A percentile compares a stretch with the other conserved stretches of the same genome.
Conservation (phyloP, 2,113 vertebrate species). For the Crotalus tigris region DNA sequence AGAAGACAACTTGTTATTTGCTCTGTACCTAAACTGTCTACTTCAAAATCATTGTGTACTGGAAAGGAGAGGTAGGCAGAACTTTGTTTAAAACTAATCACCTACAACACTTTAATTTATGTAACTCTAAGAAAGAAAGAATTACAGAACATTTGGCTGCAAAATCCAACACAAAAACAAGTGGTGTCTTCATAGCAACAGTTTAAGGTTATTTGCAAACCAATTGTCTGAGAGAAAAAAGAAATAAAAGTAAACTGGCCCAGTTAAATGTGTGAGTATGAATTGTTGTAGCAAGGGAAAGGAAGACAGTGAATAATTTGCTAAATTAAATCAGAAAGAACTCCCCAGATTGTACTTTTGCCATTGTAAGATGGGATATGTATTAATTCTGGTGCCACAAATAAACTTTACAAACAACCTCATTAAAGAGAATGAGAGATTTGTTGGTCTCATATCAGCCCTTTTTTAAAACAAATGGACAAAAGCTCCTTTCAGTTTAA, state of each 20-base stretch:
- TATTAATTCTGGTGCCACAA: not conserved
- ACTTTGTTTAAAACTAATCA: not conserved
- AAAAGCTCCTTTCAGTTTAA: not conserved
- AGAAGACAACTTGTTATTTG: not conserved
- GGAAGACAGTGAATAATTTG: not conserved
- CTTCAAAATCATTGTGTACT: not conserved
- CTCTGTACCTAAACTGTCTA: not conserved
- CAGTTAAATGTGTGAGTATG: not conserved
- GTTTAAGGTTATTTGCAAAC: not conserved
- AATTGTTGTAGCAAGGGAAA: not conserved
- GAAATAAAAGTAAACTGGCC: not conserved
- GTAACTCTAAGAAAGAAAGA: not conserved
- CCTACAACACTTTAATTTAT: not conserved
- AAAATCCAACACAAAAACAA: not conserved
- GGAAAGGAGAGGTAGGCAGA: not conserved
- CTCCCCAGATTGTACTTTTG: not conserved
- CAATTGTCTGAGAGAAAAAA: not conserved
- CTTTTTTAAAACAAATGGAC: not conserved
- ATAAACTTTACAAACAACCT: not conserved
- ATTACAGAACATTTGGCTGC: not conserved
- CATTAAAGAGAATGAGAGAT: not conserved
- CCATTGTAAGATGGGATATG: not conserved
- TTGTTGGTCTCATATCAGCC: not conserved
- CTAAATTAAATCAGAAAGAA: not conserved
- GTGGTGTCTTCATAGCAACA: not conserved